A percentile compares a stretch with the other conserved stretches of the same genome.
phyloP scores from a whole-genome alignment of 2,888 invertebrate species.

The Acleris emargana region DNA sequence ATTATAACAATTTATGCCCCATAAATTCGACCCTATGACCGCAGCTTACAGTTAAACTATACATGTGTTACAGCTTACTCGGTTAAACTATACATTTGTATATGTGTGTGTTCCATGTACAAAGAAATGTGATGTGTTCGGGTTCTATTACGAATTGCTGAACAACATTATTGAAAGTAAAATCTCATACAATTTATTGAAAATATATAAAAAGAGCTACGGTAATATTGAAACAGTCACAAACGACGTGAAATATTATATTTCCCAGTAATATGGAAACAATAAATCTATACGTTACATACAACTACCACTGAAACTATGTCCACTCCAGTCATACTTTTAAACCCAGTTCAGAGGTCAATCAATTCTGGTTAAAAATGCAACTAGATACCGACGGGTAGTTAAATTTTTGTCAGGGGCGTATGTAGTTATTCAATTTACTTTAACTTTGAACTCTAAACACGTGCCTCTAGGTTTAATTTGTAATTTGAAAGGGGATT shows the following conservation, averaged over 20 bases:
- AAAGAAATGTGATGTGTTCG: too few species aligned
- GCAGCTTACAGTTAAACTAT: too few species aligned
- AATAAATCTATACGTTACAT: slow-evolving; percentile 14
- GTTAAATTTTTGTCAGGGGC: background rate
- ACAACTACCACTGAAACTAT: background rate
- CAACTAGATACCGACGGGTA: slow-evolving; percentile 9
- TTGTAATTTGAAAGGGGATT: background rate
- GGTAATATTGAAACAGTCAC: slow-evolving; percentile 3
- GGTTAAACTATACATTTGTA: too few species aligned
- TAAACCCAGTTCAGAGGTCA: background rate
- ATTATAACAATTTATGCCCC: too few species aligned
- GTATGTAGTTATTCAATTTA: background rate
- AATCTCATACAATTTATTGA: background rate
- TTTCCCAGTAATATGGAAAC: slow-evolving; percentile 10
- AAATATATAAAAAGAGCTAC: background rate
- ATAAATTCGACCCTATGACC: too few species aligned
- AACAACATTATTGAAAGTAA: too few species aligned
- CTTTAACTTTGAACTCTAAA: background rate
- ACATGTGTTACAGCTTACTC: too few species aligned
- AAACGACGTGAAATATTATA: slow-evolving; percentile 8
- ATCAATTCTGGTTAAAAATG: slow-evolving; percentile 4
- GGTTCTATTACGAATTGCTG: too few species aligned
- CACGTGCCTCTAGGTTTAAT: background rate
- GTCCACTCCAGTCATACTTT: background rate
- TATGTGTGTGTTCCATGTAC: too few species aligned